Base-by-base conservation (phyloP, 2,888 invertebrate species). In the Chrysodeixis includens region DNA sequence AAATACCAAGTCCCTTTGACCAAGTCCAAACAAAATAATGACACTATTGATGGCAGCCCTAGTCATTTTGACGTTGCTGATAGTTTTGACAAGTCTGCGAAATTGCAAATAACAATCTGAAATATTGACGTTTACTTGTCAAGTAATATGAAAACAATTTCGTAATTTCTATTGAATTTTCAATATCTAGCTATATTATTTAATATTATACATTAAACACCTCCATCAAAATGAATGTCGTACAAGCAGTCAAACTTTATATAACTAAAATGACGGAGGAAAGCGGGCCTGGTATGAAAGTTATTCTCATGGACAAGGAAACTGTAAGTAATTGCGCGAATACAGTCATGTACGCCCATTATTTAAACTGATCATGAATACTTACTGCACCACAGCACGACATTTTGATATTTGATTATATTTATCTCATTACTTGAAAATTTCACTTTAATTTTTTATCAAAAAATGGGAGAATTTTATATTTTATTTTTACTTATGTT, bases 201-300 rank as follows among this genome's bases (percentile, higher is more conserved):
- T n/a, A 44, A 52, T 59, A 0, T n/a, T 57, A 22, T 44, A 26
- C 10, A 32, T 49, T 30, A 51, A 35, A 0, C 30, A 5, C 57
- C 22, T 14, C 18, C 20, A 61, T 35, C 55, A 96, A 94, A 87
- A 98, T 99, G 99, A 98, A 99, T 93, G 97, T 99, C 20, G 97
- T 99, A 84, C 96, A 97, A 78, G 98, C 99, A 54, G 97, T 99
- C 8, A 99, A 99, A 90, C 96, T 98, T 89, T 99, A 99, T 90
- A 97, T 99, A 71, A 97, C 98, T 54, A 99, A 99, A 94, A 99
- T 99, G 99, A 98, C 99, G 6, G 98, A 98, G 77, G 98, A 99
- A 86, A 98, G 99, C 88, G 99, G 99, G 1, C 98, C 99, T 0
- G 99, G 99, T 58, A 99, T 99, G 99, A 99, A 99, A 96, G 98